phyloP scores from a whole-genome alignment of 2,113 vertebrate species.

The Meriones unguiculatus region DNA sequence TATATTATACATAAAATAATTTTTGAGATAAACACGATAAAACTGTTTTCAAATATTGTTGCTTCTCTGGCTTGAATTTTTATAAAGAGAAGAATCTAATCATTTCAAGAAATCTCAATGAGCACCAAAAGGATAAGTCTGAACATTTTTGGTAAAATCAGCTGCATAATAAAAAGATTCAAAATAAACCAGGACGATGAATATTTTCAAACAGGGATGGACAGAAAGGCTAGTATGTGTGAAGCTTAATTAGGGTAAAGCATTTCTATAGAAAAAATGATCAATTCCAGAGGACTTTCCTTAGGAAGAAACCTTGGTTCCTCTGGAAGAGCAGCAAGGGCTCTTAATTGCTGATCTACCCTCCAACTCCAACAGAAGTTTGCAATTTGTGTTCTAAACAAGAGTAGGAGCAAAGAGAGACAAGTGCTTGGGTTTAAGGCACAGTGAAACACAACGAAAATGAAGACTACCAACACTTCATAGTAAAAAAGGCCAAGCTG shows the following conservation, averaged over 20 bases:
- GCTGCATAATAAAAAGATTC: not conserved
- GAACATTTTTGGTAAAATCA: constrained; percentile 38
- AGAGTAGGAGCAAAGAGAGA: constrained; percentile 25
- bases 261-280: constrained; percentile 37
- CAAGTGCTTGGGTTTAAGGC: not conserved
- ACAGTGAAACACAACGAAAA: not conserved
- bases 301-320: too few relatives aligned
- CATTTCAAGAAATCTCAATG: not conserved
- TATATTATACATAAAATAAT: too few relatives aligned
- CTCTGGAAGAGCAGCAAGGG: not conserved
- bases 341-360: too few relatives aligned
- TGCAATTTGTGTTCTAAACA: constrained; percentile 2
- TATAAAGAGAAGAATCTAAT: constrained; percentile 16
- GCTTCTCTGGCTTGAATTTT: not conserved
- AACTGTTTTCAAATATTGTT: not conserved
- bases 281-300: not conserved
- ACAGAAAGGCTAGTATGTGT: not conserved
- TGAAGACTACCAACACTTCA: not conserved
- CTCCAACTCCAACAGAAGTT: too few relatives aligned
- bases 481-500: constrained; percentile 35
- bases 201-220: not conserved
- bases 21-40: not conserved
- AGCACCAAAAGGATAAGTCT: constrained; percentile 14
- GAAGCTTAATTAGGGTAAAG: not conserved
- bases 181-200: constrained; percentile 18